Evolutionary conservation across 2,888 invertebrate species (phyloP), one percentile per base, ranked within the genome.

Genomic region (Creontiades dilutus): DNA sequence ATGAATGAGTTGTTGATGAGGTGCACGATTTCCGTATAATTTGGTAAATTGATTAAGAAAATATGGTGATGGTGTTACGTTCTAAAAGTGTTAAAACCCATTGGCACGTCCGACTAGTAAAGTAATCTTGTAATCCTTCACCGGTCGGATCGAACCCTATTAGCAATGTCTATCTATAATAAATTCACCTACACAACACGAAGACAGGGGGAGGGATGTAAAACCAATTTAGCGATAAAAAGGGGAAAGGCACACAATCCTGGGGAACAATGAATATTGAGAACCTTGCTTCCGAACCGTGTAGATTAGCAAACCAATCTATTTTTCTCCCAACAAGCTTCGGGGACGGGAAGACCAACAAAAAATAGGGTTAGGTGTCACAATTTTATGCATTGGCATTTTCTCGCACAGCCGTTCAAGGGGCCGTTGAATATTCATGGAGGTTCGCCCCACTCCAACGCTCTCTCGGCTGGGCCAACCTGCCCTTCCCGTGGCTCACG

Each of bases 221-320:
- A 78, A 46, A 78, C 78, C 78, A 78, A 78, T 78, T 78, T 78
- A 37, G 27, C 78, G 78, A 78, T 78, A 78, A 78, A 78, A 78
- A 28, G 46, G n/a, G 37, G 28, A 47, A 78, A 14, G 76, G 78
- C 37, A 19, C 46, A 78, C 78, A 47, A 78, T 78, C 78, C 46
- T 13, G 37, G 37, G 46, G 19, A 78, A 78, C 78, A 28, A 78
- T 78, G 78, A 78, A 78, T 78, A 78, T 78, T 78, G 78, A 78
- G 78, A 78, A 37, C 46, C 46, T 46, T 46, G 78, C 78, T 78
- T 16, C 78, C n/a, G n/a, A 78, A n/a, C 47, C 47, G 68, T 23
- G 23, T 78, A 78, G 78, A 78, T 78, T 78, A 78, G 78, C 37
- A 46, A 47, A 47, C 78, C 78, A 47, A 78, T 78, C 78, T 47